Evolutionary conservation across 2,797 vertebrate species (phyloP), one percentile per base, ranked within the genome.

Genomic region (Alcedo quadribrachys): DNA sequence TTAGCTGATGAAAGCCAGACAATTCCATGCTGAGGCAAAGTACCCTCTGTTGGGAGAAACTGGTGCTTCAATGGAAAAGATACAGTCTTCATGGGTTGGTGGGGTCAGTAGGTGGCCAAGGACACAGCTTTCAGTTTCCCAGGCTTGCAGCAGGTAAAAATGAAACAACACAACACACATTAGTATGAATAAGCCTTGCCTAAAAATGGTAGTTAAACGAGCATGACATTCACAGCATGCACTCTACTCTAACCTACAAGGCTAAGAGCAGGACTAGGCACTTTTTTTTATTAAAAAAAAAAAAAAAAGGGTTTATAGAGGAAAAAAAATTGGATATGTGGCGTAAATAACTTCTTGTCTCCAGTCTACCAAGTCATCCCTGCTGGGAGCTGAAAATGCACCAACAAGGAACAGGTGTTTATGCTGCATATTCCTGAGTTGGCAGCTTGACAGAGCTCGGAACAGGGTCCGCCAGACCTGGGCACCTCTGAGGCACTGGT

Each of bases 221-320:
- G 77, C 63, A 42, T 11, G 58, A 89, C 35, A 60, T 51, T 60
- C 79, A 87, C 66, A 69, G 55, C 80, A 87, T 87, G 75, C 91
- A 69, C 53, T 50, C 22, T 66, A 67, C 65, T 61, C 76, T 78
- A 91, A 95, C 87, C 85, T 85, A 87, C 3, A 16, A 92, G 84
- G 91, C 65, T 87, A 89, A 65, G 86, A 89, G 77, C 15, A 11
- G 85, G 74, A 71, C 74, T 66, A 96, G 95, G 95, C 93, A 94
- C 92, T 89, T 95, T 28, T 24, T 81, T 94, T 22, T 12, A 8
- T 2, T 40, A 40, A 40, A 40, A 15, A 40, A 73, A 94, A 51
- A 66, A 54, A 55, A 18, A 24, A 58, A 57, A 19, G 21, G n/a
- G 74, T 87, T 81, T 54, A 45, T 87, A 89, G 35, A 11, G 15